Percentiles rank a stretch among this genome's conserved stretches.
phyloP scores from a whole-genome alignment of 2,113 vertebrate genomes.

The Pagrus major region DNA sequence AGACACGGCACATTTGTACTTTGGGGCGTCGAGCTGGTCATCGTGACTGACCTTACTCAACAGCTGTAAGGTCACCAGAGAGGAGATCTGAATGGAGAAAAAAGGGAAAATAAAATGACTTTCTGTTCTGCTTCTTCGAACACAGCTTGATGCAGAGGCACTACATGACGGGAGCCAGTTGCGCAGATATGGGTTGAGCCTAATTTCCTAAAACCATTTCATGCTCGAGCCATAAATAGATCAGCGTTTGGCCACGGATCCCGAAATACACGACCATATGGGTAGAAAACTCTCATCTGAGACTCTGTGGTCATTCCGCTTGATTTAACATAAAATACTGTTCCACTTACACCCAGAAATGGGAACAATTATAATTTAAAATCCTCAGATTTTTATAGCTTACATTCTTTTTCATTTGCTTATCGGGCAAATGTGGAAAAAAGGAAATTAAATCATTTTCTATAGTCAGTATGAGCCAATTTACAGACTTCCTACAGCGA shows the following conservation, averaged over 20 bases:
- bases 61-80: conserved; percentile 95
- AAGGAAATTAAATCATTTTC: conserved; percentile 30
- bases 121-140: conserved; percentile 26
- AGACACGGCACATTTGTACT: conserved; percentile 95
- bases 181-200: conserved; percentile 34
- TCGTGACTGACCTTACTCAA: conserved; percentile 90
- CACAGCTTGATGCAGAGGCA: conserved; percentile 31
- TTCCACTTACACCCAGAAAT: neutral
- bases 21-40: conserved; percentile 94
- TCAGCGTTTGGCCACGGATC: conserved; percentile 22
- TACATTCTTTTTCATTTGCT: conserved; percentile 11
- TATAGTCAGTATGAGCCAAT: neutral
- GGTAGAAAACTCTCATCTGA: conserved; percentile 28
- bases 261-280: conserved; percentile 30
- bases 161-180: conserved; percentile 15
- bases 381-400: neutral
- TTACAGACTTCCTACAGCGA: neutral
- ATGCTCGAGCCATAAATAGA: conserved; percentile 53
- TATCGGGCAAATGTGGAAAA: conserved; percentile 14
- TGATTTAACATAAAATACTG: conserved; percentile 23
- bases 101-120: conserved; percentile 24
- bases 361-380: neutral
- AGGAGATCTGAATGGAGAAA: conserved; percentile 88
- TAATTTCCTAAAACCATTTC: conserved; percentile 51
- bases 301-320: conserved; percentile 7